phyloP scores from a whole-genome alignment of 2,797 vertebrate genomes.

The Anas bernieri region DNA sequence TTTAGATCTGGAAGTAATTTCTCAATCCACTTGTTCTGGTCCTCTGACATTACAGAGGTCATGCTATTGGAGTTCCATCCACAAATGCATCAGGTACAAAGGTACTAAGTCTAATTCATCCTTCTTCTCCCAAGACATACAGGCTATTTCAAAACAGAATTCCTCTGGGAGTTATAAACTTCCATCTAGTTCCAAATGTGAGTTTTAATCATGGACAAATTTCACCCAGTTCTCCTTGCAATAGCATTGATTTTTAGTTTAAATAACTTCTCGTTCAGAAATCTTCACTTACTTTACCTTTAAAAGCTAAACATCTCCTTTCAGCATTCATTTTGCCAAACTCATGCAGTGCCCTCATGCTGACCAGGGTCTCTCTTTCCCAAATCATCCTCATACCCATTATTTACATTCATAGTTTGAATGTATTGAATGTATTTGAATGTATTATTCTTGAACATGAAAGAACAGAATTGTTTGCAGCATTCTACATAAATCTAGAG shows the following conservation, averaged over 20 bases:
- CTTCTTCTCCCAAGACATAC: not conserved
- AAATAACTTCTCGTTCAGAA: not conserved
- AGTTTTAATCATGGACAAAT: not conserved
- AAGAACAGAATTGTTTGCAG: not conserved
- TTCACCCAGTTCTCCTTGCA: not conserved
- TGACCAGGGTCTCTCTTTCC: not conserved
- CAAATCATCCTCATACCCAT: not conserved
- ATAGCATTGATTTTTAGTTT: not conserved
- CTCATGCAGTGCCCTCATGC: not conserved
- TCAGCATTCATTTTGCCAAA: not conserved
- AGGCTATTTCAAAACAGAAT: not conserved
- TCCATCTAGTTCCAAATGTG: not conserved
- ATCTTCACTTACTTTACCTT: not conserved
- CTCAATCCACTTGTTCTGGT: not conserved
- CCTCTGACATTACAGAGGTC: not conserved
- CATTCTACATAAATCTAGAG: not conserved
- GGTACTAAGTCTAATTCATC: not conserved
- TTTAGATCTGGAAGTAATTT: not conserved
- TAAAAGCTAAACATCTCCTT: not conserved
- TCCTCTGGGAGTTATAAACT: not conserved
- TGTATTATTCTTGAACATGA: not conserved
- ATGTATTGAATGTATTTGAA: no score
- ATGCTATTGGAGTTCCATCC: not conserved
- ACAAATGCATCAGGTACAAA: not conserved
- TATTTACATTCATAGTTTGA: not conserved